phyloP scores from a whole-genome alignment of 2,113 vertebrate genomes.

The Orthochromis indermauri region DNA sequence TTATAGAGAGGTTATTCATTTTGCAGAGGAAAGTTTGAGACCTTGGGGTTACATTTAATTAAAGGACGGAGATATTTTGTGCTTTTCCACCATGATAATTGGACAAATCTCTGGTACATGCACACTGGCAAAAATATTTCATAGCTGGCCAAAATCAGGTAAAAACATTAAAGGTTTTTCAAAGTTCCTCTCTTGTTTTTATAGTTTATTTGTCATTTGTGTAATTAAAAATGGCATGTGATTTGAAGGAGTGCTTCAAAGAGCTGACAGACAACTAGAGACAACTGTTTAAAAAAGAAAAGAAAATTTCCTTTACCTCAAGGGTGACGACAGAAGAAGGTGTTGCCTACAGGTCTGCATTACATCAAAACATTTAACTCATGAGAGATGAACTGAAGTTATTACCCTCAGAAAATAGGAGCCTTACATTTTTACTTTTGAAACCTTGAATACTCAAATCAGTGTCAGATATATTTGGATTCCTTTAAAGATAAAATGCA shows the following conservation, averaged over 20 bases:
- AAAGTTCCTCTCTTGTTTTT: neutral
- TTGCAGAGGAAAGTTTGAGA: neutral
- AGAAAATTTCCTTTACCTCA: neutral
- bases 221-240: neutral
- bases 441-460: neutral
- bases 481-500: neutral
- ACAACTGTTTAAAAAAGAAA: neutral
- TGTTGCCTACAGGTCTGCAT: neutral
- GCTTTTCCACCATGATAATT: neutral
- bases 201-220: neutral
- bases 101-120: neutral
- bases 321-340: neutral
- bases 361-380: neutral
- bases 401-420: neutral
- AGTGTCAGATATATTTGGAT: neutral
- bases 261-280: neutral
- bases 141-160: neutral
- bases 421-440: neutral
- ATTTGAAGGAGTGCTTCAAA: neutral
- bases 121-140: neutral
- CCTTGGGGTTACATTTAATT: neutral
- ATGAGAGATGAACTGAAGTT: neutral
- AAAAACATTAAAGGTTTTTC: neutral
- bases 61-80: neutral
- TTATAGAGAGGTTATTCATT: constrained; percentile 18